Conservation (phyloP, 2,888 invertebrate genomes). For the Euplagia quadripunctaria region DNA sequence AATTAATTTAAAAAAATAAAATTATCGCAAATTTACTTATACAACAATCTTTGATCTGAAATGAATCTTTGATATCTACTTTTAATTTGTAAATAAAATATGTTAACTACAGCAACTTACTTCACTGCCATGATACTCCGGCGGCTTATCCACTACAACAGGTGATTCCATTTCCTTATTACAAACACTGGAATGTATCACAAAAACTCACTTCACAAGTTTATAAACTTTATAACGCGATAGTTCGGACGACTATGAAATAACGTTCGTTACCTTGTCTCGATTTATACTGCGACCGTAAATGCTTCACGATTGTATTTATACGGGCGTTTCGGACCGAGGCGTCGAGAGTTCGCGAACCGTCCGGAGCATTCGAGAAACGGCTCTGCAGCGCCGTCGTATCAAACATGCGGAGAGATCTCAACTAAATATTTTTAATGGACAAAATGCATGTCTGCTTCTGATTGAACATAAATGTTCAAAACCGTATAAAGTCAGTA, state of each 20-base stretch:
- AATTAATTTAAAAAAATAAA: background rate
- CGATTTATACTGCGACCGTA: conserved; percentile 74
- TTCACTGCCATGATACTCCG: conserved; percentile 87
- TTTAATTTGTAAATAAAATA: background rate
- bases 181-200: conserved; percentile 78
- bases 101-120: conserved; percentile 72
- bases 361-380: conserved; percentile 58
- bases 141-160: conserved; percentile 88
- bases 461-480: conserved; percentile 29
- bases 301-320: conserved; percentile 67
- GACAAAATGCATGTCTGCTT: conserved; percentile 40
- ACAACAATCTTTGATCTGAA: background rate
- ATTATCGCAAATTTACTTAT: background rate
- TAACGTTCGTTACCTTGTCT: conserved; percentile 66
- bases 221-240: conserved; percentile 54
- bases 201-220: conserved; percentile 74
- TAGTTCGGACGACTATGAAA: conserved; percentile 53
- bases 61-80: too few species aligned
- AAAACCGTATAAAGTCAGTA: conserved; percentile 30
- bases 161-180: conserved; percentile 86
- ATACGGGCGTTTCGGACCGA: conserved; percentile 68
- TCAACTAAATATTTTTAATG: conserved; percentile 21
- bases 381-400: conserved; percentile 30
- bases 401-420: conserved; percentile 23
- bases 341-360: conserved; percentile 71